A percentile compares a stretch with the other conserved stretches of the same genome.
Evolutionary conservation across 2,888 invertebrate species (phyloP).

Genomic region (Plebejus anna): DNA sequence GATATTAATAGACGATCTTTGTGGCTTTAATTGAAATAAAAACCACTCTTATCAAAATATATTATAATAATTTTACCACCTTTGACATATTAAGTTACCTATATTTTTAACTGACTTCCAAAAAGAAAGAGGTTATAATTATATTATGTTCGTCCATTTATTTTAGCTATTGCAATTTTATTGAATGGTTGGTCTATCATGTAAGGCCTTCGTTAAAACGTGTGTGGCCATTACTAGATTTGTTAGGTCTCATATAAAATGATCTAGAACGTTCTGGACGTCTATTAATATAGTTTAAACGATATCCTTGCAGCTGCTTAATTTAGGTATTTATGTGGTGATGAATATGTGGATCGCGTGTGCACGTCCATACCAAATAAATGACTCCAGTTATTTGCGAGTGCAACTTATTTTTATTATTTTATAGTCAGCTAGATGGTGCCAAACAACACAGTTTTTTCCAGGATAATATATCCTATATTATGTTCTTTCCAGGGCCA

Average conservation of each 20-base stretch:
- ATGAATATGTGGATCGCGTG: slow-evolving; percentile 25
- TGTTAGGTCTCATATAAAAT: background rate
- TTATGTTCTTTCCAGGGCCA: no score
- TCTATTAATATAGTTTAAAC: slow-evolving; percentile 20
- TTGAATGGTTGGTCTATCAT: background rate
- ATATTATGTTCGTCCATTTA: background rate
- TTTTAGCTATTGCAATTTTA: background rate
- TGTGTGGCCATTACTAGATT: background rate
- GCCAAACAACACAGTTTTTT: no score
- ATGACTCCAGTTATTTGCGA: background rate
- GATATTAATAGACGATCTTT: background rate
- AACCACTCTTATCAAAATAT: no score
- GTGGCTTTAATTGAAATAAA: background rate
- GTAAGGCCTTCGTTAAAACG: background rate
- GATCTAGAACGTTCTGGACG: background rate
- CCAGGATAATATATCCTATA: no score
- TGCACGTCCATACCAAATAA: background rate
- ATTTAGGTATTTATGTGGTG: slow-evolving; percentile 14
- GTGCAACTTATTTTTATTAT: slow-evolving; percentile 1
- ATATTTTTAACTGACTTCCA: no score
- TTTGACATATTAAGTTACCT: no score
- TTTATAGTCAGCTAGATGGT: background rate
- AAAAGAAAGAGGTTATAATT: no score
- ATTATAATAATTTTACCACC: no score
- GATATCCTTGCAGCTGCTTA: slow-evolving; percentile 24